Evolutionary conservation across 2,113 vertebrate species (phyloP), one percentile per base, ranked within the genome.

Genomic region (Vombatus ursinus): DNA sequence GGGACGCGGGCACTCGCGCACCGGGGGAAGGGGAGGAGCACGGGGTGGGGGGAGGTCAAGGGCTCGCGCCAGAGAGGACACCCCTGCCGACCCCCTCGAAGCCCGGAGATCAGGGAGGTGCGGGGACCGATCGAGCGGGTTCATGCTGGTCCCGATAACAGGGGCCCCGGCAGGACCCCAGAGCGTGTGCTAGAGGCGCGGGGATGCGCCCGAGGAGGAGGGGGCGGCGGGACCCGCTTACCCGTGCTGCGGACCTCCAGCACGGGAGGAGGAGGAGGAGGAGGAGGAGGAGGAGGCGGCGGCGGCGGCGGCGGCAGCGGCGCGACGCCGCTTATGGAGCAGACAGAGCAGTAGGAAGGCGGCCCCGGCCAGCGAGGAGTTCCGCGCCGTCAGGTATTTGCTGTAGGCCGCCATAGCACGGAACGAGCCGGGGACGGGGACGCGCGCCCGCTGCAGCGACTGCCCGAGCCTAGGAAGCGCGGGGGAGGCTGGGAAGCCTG

Each of bases 331-430:
- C 68, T 96, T 98, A 93, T 96, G 99, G 4, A 99, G 97, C 92
- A 99, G 93, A 95, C 99, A 99, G 0, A 99, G 96, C 47, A 99
- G 91, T 52, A 99, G 96, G 93, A 99, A 95, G 50, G 98, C 96
- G 14, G 99, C 99, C 44, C 99, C 99, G 5, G 99, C 99, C 97
- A 99, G 97, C 90, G 99, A 99, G 19, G 99, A 99, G 97, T 99
- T 99, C 89, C 98, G 99, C 92, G 98, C 98, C 44, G 99, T 99
- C 93, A 99, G 57, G 96, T 99, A 99, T 98, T 99, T 99, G 98
- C 99, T 99, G 98, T 99, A 98, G 90, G 98, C 98, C 98, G 99
- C 99, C 99, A 99, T 99, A 97, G 98, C 89, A 96, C 93, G 68
- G 96, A 90, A 90, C 0, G 52, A 0, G 10, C 44, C 2, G 50